These are phyloP conservation scores for Rhombomys opimus DNA, from an alignment of 2,113 vertebrate species.

Conservation along the genomic window DNA sequence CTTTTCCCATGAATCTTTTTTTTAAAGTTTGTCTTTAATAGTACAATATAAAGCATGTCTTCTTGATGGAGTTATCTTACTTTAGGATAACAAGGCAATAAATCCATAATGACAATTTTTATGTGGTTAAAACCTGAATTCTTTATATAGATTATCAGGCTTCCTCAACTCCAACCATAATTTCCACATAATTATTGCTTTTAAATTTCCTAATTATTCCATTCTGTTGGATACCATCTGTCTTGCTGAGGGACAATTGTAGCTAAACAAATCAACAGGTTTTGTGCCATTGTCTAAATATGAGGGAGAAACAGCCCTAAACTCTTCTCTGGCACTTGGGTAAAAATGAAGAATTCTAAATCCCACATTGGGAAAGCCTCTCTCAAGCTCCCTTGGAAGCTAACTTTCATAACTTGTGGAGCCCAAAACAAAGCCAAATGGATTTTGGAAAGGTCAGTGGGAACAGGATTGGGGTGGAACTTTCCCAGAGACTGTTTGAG, in stretches of 20 bases:
- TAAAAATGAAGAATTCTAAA: constrained; percentile 75
- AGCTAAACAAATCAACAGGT: constrained; percentile 81
- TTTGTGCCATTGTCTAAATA: constrained; percentile 78
- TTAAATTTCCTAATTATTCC: constrained; percentile 78
- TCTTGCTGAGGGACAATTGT: constrained; percentile 71
- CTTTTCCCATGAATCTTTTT: constrained; percentile 71
- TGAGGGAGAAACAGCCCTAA: constrained; percentile 65
- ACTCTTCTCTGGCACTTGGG: constrained; percentile 63
- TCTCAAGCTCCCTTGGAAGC: constrained; percentile 74
- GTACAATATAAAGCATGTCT: constrained; percentile 64
- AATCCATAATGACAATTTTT: constrained; percentile 58
- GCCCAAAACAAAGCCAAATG: constrained; percentile 78
- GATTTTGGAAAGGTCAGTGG: constrained; percentile 82
- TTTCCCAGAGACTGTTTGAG: constrained; percentile 78
- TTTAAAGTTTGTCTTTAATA: constrained; percentile 70
- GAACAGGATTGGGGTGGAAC: constrained; percentile 77
- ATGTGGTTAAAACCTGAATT: constrained; percentile 63
- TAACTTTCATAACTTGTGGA: constrained; percentile 75
- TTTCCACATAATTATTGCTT: constrained; percentile 78
- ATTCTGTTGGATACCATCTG: constrained; percentile 75
- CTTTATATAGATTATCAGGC: constrained; percentile 67
- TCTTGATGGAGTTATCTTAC: constrained; percentile 59
- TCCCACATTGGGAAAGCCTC: constrained; percentile 75
- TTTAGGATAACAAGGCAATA: constrained; percentile 55
- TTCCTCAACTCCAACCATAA: constrained; percentile 64